These are phyloP conservation scores for Gila orcuttii DNA, from an alignment of 2,113 vertebrate species.

Conservation along the genomic window DNA sequence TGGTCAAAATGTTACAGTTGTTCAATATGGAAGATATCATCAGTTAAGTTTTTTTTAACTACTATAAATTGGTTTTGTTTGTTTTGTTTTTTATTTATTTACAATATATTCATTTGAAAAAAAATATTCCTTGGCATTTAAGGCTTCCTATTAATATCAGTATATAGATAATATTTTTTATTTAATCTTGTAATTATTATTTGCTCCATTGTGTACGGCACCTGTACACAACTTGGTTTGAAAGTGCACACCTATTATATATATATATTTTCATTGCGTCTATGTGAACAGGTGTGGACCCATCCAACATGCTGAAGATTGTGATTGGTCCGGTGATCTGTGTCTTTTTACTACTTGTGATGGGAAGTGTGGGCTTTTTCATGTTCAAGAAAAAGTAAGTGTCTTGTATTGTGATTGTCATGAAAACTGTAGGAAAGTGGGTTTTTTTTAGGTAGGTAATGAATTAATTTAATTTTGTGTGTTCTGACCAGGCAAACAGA, in stretches of 20 bases:
- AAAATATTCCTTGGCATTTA: not conserved
- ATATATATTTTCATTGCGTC: slow-evolving; percentile 27
- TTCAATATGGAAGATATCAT: not conserved
- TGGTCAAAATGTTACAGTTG: not conserved
- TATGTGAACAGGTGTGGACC: slow-evolving; percentile 74
- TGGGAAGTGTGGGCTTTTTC: slow-evolving; percentile 79
- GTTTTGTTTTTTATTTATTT: not conserved
- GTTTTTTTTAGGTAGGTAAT: not conserved
- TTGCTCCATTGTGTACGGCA: not conserved
- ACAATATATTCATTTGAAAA: too few relatives aligned
- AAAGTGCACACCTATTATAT: not conserved
- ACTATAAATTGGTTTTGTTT: not conserved
- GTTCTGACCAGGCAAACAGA: slow-evolving; percentile 83
- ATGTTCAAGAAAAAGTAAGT: slow-evolving; percentile 89
- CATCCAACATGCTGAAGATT: slow-evolving; percentile 85
- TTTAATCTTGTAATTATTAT: not conserved
- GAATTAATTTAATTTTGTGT: not conserved
- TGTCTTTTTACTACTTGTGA: slow-evolving; percentile 79
- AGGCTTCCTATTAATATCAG: not conserved
- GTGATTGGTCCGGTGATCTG: slow-evolving; percentile 86
- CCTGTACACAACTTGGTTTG: not conserved
- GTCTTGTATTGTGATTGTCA: not conserved
- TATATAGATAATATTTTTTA: not conserved
- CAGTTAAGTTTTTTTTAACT: not conserved
- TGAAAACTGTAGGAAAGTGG: not conserved